Conservation (phyloP, 2,113 vertebrate genomes). For the Aegotheles bennettii region DNA sequence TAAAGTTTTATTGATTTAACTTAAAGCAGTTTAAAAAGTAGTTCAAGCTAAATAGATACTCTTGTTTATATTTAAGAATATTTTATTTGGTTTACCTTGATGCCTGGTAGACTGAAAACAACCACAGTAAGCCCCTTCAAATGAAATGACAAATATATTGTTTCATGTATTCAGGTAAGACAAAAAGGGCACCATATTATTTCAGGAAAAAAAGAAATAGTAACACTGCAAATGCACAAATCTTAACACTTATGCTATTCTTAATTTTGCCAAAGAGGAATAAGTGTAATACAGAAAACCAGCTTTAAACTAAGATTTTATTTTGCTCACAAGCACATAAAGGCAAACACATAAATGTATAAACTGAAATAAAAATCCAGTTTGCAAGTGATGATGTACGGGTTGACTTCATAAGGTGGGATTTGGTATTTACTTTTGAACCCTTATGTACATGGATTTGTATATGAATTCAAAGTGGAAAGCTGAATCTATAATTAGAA, state of each 20-base stretch:
- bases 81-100: background rate
- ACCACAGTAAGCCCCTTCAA: background rate
- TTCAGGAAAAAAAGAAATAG: background rate
- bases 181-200: background rate
- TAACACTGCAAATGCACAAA: background rate
- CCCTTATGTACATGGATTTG: background rate
- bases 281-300: background rate
- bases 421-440: background rate
- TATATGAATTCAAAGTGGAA: background rate
- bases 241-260: background rate
- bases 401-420: background rate
- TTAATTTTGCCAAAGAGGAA: background rate
- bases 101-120: background rate
- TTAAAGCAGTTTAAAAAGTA: background rate
- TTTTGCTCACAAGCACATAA: background rate
- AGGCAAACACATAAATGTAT: background rate
- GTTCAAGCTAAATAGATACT: background rate
- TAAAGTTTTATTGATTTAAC: background rate
- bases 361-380: background rate
- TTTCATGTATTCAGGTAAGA: background rate
- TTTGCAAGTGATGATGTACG: background rate
- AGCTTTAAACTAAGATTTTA: fast-evolving
- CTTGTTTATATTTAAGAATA: background rate
- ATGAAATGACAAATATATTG: background rate
- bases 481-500: background rate